phyloP scores from a whole-genome alignment of 1,140 invertebrate genomes.

The Trachymyrmex cornetzi region DNA sequence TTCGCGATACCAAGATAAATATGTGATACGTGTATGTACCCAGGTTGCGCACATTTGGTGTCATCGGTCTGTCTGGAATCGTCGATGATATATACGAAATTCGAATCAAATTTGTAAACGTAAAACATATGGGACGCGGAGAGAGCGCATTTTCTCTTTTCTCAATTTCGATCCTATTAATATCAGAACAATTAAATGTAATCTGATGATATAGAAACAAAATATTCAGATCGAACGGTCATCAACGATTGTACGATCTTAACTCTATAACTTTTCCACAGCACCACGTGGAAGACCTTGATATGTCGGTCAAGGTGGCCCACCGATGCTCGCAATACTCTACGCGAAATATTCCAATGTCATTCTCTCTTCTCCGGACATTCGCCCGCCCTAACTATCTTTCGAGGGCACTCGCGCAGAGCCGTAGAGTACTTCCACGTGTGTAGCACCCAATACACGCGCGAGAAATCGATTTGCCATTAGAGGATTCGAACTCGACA shows the following conservation, averaged over 20 bases:
- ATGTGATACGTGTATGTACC: slow-evolving; percentile 9
- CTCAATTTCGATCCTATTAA: neutral
- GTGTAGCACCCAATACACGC: slow-evolving; percentile 64
- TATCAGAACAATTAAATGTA: neutral
- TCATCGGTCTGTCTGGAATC: neutral
- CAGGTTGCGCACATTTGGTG: neutral
- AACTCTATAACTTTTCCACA: neutral
- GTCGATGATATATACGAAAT: slow-evolving; percentile 4
- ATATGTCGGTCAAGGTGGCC: slow-evolving; percentile 39
- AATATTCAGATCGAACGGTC: neutral
- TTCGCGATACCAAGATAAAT: slow-evolving; percentile 29
- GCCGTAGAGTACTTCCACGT: slow-evolving; percentile 62
- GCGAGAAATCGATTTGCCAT: slow-evolving; percentile 78
- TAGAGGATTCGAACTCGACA: slow-evolving; percentile 74
- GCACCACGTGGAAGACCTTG: slow-evolving; percentile 10
- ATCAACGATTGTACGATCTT: neutral
- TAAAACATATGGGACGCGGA: neutral
- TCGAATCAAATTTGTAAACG: slow-evolving; percentile 12
- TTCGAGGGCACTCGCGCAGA: slow-evolving; percentile 58
- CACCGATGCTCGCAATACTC: slow-evolving; percentile 57
- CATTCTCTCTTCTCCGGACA: neutral
- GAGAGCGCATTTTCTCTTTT: neutral
- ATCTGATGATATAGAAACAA: neutral
- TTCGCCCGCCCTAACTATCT: slow-evolving; percentile 10
- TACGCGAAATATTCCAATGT: slow-evolving; percentile 52